Conservation (phyloP, 1,140 invertebrate species). For the Delia radicum region DNA sequence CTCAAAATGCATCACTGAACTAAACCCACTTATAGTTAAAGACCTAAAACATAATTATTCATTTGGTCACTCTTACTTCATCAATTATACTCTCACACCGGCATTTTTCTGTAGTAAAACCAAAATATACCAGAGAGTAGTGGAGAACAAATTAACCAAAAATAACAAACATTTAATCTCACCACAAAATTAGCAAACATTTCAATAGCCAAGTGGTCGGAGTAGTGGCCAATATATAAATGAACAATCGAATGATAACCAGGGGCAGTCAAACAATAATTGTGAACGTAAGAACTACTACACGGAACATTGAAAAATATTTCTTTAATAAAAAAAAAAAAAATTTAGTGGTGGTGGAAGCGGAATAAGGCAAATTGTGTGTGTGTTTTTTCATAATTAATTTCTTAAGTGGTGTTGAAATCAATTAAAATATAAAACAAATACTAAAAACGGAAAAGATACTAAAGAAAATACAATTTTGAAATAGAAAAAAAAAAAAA, state of each 20-base stretch:
- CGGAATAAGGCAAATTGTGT: no score
- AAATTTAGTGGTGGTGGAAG: neutral
- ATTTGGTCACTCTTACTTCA: neutral
- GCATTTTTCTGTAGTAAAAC: neutral
- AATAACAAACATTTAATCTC: neutral
- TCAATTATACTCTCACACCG: neutral
- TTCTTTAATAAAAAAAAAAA: neutral
- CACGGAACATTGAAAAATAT: neutral
- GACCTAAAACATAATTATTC: no score
- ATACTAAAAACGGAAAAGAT: no score
- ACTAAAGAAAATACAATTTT: neutral
- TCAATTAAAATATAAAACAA: no score
- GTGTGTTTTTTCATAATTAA: neutral
- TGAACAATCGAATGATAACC: constrained; percentile 15
- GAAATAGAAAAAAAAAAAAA: neutral
- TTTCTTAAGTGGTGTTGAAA: neutral
- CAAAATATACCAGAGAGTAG: neutral
- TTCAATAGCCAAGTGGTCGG: neutral
- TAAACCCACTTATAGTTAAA: no score
- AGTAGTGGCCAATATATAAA: constrained; percentile 8
- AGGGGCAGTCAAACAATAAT: neutral
- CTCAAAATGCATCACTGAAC: no score
- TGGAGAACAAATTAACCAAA: neutral
- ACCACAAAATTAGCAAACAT: neutral
- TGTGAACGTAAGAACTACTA: constrained; percentile 6